Evolutionary conservation across 2,113 vertebrate genomes (phyloP).

Genomic region (Alexandromys fortis): DNA sequence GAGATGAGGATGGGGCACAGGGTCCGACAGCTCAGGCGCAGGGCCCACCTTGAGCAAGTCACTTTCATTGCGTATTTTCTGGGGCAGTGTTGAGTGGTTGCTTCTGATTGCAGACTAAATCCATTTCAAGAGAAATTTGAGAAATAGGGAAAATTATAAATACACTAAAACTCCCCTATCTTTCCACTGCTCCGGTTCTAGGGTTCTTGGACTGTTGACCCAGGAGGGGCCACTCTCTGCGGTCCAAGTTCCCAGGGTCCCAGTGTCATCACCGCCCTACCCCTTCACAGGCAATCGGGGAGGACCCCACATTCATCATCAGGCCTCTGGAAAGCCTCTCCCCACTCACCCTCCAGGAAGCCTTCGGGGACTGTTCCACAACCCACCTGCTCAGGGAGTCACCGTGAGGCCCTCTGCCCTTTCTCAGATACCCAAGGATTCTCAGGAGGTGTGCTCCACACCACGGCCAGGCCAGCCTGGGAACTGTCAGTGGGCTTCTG

Average conservation of each 20-base stretch:
- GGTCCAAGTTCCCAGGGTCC: no score
- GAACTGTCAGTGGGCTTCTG: neutral
- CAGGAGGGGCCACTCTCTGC: fast-evolving
- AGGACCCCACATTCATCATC: neutral
- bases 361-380: neutral
- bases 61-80: neutral
- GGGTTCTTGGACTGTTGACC: no score
- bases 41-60: neutral
- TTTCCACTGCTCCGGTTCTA: neutral
- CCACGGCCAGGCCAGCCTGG: neutral
- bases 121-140: neutral
- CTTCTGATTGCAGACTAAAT: neutral
- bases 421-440: neutral
- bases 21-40: neutral
- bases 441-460: neutral
- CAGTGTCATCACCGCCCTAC: fast-evolving
- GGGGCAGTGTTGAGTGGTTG: neutral
- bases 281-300: neutral
- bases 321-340: no score
- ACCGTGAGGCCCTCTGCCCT: no score
- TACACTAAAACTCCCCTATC: neutral
- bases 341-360: neutral
- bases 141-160: neutral
- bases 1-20: no score
- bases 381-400: neutral